A percentile compares a stretch with the other conserved stretches of the same genome.
These are phyloP conservation scores for Pocota personata DNA, from an alignment of 2,888 invertebrate genomes.

Conservation along the genomic window DNA sequence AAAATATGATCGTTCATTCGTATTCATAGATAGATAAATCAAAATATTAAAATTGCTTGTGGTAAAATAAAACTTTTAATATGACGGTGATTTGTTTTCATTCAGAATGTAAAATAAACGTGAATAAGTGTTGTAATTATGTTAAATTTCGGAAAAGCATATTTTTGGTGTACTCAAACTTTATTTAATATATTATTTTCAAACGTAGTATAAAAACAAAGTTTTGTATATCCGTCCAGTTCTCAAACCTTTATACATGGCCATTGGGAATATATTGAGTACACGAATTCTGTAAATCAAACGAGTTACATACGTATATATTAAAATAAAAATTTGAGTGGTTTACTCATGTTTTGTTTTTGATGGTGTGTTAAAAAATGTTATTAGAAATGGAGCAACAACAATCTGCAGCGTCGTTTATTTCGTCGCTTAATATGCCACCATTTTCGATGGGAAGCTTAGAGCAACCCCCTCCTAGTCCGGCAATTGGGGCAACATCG, in stretches of 20 bases:
- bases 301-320: background rate
- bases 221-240: conserved; percentile 40
- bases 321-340: conserved; percentile 12
- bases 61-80: background rate
- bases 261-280: background rate
- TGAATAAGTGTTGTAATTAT: background rate
- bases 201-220: background rate
- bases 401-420: conserved; percentile 91
- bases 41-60: background rate
- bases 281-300: background rate
- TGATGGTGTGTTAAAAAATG: conserved; percentile 83
- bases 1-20: background rate
- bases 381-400: conserved; percentile 94
- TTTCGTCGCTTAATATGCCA: conserved; percentile 95
- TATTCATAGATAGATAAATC: background rate
- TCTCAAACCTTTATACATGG: background rate
- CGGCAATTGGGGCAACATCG: conserved; percentile 80
- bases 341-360: conserved; percentile 28
- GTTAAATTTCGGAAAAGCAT: background rate
- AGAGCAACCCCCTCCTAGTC: conserved; percentile 89
- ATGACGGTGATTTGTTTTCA: conserved; percentile 16
- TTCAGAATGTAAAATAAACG: background rate
- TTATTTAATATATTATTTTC: background rate
- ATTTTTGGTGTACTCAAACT: conserved; percentile 2
- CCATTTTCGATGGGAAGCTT: conserved; percentile 89